Conservation (phyloP, 2,113 vertebrate species). For the Tachysurus vachellii region DNA sequence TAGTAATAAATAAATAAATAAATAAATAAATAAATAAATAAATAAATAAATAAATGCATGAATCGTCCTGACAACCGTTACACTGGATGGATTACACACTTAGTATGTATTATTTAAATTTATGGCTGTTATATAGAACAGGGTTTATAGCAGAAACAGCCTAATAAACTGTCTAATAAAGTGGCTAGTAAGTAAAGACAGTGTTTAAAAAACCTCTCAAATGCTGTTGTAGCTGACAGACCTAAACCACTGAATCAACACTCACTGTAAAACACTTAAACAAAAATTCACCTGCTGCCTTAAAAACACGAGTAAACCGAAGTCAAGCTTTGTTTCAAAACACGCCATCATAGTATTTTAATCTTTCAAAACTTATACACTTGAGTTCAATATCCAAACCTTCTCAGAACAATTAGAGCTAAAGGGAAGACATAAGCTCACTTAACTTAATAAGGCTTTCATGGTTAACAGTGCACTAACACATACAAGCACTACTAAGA, state of each 20-base stretch:
- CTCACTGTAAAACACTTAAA: neutral
- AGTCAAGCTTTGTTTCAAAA: no score
- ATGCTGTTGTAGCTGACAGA: neutral
- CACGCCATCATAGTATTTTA: no score
- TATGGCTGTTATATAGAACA: neutral
- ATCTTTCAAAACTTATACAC: no score
- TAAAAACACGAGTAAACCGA: no score
- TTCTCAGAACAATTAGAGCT: no score
- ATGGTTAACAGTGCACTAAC: neutral
- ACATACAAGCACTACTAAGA: neutral
- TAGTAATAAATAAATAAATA: neutral
- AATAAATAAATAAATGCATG: neutral
- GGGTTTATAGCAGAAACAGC: neutral
- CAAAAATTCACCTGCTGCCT: no score
- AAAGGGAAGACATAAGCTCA: no score
- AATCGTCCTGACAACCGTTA: neutral
- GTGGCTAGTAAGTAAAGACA: neutral
- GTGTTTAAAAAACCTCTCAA: neutral
- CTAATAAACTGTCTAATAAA: neutral
- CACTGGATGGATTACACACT: neutral
- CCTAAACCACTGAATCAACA: neutral
- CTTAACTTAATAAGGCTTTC: no score
- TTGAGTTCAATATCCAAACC: no score
- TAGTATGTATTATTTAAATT: slow-evolving; percentile 23
- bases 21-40: no score